These are phyloP conservation scores for Microcebus ravelobensis DNA, from an alignment of 2,113 vertebrate genomes.

Conservation along the genomic window DNA sequence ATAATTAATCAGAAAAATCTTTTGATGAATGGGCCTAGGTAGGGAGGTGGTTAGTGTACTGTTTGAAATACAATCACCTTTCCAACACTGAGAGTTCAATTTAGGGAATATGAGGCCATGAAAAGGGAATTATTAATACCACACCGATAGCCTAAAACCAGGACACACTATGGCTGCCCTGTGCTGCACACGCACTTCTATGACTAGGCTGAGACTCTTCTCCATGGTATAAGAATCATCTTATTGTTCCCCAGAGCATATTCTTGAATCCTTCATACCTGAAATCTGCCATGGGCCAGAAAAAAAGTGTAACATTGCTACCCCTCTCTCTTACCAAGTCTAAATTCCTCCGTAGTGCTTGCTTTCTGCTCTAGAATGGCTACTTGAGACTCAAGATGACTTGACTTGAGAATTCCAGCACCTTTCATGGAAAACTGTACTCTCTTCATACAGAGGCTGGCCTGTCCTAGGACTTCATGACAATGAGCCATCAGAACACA, in stretches of 20 bases:
- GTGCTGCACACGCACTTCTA: no score
- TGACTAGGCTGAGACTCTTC: neutral
- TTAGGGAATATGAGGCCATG: neutral
- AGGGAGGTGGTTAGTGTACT: neutral
- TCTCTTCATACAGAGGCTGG: neutral
- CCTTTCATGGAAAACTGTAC: neutral
- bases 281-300: neutral
- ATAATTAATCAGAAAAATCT: neutral
- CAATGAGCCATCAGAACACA: neutral
- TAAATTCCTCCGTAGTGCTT: neutral
- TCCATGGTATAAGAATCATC: no score
- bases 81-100: neutral
- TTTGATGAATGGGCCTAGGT: neutral
- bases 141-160: neutral
- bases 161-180: neutral
- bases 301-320: neutral
- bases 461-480: neutral
- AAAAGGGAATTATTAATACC: neutral
- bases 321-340: neutral
- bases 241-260: neutral
- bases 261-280: neutral
- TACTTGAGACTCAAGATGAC: neutral
- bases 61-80: neutral
- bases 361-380: neutral
- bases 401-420: neutral